Conservation (phyloP, 2,797 vertebrate species). For the Enteromius trimaculatus region DNA sequence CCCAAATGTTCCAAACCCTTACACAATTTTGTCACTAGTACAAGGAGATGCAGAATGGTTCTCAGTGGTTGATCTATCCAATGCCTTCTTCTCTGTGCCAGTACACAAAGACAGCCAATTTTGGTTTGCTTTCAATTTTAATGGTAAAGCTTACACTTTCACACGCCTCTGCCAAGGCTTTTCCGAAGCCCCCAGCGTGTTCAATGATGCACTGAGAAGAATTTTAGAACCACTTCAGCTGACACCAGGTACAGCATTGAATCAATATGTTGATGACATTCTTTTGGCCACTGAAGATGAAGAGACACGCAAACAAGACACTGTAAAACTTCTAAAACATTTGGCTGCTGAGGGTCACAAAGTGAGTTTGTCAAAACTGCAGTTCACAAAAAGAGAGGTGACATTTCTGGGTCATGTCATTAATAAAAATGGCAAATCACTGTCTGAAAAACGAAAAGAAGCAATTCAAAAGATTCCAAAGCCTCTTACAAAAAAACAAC, state of each 20-base stretch:
- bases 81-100: neutral
- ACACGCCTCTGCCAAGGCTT: neutral
- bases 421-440: no score
- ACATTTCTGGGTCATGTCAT: no score
- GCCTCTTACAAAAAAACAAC: neutral
- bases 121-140: neutral
- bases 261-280: neutral
- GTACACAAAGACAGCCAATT: neutral
- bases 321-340: no score
- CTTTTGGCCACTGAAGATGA: no score
- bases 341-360: no score
- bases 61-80: neutral
- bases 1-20: no score
- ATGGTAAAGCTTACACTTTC: neutral
- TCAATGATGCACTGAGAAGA: neutral
- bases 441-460: no score
- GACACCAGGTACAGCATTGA: neutral
- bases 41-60: neutral
- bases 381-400: no score
- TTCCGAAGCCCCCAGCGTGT: no score
- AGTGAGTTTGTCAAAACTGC: neutral
- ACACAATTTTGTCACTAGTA: no score
- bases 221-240: neutral
- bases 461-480: neutral
- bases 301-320: no score